Percentiles rank a stretch among this genome's conserved stretches.
Conservation (phyloP, 2,888 invertebrate species). For the Linnaemya tessellans region DNA sequence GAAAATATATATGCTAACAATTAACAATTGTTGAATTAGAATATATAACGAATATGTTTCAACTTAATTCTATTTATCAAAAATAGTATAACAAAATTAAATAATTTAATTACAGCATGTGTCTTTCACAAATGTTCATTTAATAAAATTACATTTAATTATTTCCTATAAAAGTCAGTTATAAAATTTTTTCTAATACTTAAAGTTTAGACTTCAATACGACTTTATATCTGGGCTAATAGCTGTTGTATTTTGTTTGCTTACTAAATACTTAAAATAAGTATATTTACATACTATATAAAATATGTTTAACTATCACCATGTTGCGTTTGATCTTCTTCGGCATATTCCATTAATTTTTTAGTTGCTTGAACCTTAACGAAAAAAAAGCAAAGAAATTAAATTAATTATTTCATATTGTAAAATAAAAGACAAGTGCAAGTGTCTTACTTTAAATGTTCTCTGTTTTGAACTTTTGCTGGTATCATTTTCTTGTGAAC, state of each 20-base stretch:
- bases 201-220: neutral
- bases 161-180: conserved; percentile 4
- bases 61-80: no score
- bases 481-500: conserved; percentile 79
- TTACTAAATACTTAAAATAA: no score
- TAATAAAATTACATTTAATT: neutral
- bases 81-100: no score
- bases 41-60: no score
- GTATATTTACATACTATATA: no score
- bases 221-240: neutral
- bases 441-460: conserved; percentile 75
- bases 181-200: conserved; percentile 23
- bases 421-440: neutral
- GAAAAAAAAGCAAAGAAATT: conserved; percentile 51
- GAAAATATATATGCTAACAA: neutral
- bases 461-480: conserved; percentile 77
- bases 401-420: neutral
- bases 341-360: conserved; percentile 73
- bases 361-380: conserved; percentile 59
- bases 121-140: neutral
- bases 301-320: conserved; percentile 72
- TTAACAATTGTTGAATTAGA: no score
- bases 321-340: conserved; percentile 80
- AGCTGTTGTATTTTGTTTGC: neutral
- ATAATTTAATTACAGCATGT: no score